Evolutionary conservation across 2,113 vertebrate species (phyloP), one percentile per base, ranked within the genome.

Genomic region (Pandion haliaetus): DNA sequence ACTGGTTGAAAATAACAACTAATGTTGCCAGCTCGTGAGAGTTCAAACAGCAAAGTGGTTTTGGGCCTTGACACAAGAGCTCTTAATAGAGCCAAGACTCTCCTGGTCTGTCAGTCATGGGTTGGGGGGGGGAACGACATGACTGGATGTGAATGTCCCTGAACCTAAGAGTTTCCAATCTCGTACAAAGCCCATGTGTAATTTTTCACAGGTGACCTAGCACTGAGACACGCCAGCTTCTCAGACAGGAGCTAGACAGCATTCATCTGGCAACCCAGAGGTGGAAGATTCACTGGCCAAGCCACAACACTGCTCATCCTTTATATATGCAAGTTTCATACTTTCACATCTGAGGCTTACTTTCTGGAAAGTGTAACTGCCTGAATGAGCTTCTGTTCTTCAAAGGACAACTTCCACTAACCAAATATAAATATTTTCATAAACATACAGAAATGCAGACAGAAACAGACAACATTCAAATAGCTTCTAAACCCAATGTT

Each of bases 381-480:
- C 74, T 80, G 49, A 81, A 86, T 90, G 55, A 57, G 72, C 63
- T 82, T 93, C 72, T 89, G 38, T 29, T 95, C 91, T 89, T 95
- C 89, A 94, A 66, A 94, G 40, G n/a, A 66, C 83, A 91, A 45
- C 45, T 79, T 69, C 49, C 66, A 83, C 45, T 72, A 93, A 77
- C 17, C 23, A 83, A 79, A 86, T 7, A 69, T 1, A 87, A 69
- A 36, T 62, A 73, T 82, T 63, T 55, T 76, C 78, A 89, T 93
- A 88, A 86, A 62, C 55, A 63, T 26, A 57, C 15, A 82, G 19
- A 63, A 95, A 52, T 1, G 17, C 73, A 86, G 40, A 80, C 8
- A 6, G 65, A 87, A 77, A 32, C 62, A 72, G 23, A 3, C n/a
- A 93, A 31, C 26, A 80, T 62, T n/a, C 66, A 80, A 66, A 90